Conservation (phyloP, 2,888 invertebrate genomes). For the Epistrophella euchroma region DNA sequence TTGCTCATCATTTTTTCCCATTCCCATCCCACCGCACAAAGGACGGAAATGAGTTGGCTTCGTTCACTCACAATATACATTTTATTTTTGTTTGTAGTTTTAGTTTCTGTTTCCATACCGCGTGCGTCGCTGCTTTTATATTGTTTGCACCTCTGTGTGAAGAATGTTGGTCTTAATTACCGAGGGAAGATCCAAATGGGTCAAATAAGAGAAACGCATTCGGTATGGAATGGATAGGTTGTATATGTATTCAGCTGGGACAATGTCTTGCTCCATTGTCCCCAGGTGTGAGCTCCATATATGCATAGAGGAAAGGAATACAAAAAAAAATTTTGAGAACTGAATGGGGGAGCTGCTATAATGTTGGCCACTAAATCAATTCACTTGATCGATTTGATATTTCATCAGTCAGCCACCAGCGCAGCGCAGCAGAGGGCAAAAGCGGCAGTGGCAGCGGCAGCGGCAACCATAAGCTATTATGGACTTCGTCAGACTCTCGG, state of each 20-base stretch:
- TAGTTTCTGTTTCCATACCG: conserved; percentile 33
- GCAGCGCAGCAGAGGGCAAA: background rate
- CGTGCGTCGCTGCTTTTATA: conserved; percentile 46
- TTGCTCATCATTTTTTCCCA: conserved; percentile 68
- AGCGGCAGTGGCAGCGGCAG: background rate
- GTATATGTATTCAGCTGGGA: conserved; percentile 1
- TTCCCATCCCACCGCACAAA: conserved; percentile 60
- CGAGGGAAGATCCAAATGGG: conserved; percentile 74
- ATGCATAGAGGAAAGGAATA: conserved; percentile 19
- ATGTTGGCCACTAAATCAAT: conserved; percentile 73
- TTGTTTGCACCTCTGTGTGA: conserved; percentile 69
- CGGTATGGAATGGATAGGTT: conserved; percentile 21
- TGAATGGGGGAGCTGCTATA: conserved; percentile 67
- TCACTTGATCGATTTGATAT: conserved; percentile 75
- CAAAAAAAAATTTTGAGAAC: conserved; percentile 4
- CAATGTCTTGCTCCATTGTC: conserved; percentile 64
- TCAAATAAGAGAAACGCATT: conserved; percentile 54
- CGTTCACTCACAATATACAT: conserved; percentile 1
- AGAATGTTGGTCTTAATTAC: conserved; percentile 69
- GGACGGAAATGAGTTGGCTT: conserved; percentile 67
- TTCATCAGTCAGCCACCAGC: conserved; percentile 75
- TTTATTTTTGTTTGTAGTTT: conserved; percentile 15
- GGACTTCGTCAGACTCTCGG: conserved; percentile 65
- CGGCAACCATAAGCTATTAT: conserved; percentile 57
- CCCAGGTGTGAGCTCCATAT: conserved; percentile 73